Base-by-base conservation (phyloP, 2,888 invertebrate genomes). In the Lasius platythorax region DNA sequence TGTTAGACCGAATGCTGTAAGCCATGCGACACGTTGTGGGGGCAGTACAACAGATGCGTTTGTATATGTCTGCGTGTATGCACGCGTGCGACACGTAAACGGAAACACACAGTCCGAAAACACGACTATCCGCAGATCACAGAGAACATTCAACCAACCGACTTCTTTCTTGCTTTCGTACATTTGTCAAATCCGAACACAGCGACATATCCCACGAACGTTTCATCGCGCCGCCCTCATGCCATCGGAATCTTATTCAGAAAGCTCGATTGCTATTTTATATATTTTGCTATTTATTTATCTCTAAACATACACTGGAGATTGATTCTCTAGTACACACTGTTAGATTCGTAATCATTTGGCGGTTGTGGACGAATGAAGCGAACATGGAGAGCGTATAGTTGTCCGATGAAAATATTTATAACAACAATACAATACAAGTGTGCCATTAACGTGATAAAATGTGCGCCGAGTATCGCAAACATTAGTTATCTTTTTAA, bases 1-100 rank as follows among this genome's bases (percentile, higher is more conserved):
- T 90, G 92, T 92, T 88, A 82, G 85, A 89, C 85, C 89, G 87
- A 90, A 90, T 90, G 85, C 88, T 82, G 91, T 92, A 91, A 89
- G 89, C 88, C 89, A 81, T 86, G 85, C 85, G 85, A 88, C 87
- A 78, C 85, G 85, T 85, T 79, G 67, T 82, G 73, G 67, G 81
- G 50, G 73, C 66, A 84, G 83, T 68, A 63, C 75, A 81, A 85
- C 68, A 66, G 56, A 46, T 18, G 56, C 64, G 68, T 75, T 3
- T 64, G 61, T 50, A 37, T 37, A 15, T 40, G 23, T 37, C 18
- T n/a, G 11, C 37, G 30, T 67, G 72, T 63, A 74, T 56, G 68
- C 70, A 37, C 66, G 75, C 43, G 74, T 66, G 64, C 46, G 53
- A 58, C 46, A 37, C 37, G 56, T 64, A 84, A 84, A 58, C 68